Percentiles rank a stretch among this genome's conserved stretches.
Evolutionary conservation across 2,797 vertebrate genomes (phyloP).

Genomic region (Takifugu ocellatus): DNA sequence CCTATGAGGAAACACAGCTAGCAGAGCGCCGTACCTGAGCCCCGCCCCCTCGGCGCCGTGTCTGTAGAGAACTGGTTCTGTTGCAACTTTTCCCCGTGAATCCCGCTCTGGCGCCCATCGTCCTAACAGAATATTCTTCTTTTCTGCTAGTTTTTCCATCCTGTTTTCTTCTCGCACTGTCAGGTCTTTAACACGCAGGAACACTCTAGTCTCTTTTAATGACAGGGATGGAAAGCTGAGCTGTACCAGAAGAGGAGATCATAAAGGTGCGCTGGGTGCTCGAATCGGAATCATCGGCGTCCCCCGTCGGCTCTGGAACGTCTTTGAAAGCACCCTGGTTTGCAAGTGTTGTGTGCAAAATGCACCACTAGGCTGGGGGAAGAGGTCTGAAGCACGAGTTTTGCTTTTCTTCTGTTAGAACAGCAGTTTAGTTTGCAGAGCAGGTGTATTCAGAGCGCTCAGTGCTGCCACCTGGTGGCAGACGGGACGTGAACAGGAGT

Average conservation of each 20-base stretch:
- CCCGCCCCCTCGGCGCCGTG: slow-evolving; percentile 16
- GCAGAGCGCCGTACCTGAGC: slow-evolving; percentile 30
- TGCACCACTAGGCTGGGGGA: slow-evolving; percentile 1
- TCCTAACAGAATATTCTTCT: slow-evolving; percentile 46
- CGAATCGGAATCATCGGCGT: slow-evolving; percentile 27
- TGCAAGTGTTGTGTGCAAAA: slow-evolving; percentile 21
- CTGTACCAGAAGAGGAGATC: slow-evolving; percentile 50
- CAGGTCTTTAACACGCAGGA: slow-evolving; percentile 26
- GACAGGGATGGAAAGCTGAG: slow-evolving; percentile 43
- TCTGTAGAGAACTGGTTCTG: slow-evolving; percentile 42
- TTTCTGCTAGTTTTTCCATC: neutral
- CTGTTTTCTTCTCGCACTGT: slow-evolving; percentile 3
- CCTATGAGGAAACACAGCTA: slow-evolving; percentile 27
- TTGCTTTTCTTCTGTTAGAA: slow-evolving; percentile 30
- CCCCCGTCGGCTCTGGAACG: slow-evolving; percentile 26
- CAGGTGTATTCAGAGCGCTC: slow-evolving; percentile 46
- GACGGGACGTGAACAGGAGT: slow-evolving; percentile 14
- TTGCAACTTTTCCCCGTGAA: slow-evolving; percentile 47
- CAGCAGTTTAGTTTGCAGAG: slow-evolving; percentile 45
- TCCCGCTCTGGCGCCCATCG: slow-evolving; percentile 28
- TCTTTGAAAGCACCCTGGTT: slow-evolving; percentile 26
- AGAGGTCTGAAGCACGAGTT: slow-evolving; percentile 13
- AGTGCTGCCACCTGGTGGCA: slow-evolving; percentile 36
- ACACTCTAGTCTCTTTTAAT: slow-evolving; percentile 42
- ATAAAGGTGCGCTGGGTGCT: slow-evolving; percentile 29